Conservation (phyloP, 1,140 invertebrate species). For the Aphaenogaster ashmeadi region DNA sequence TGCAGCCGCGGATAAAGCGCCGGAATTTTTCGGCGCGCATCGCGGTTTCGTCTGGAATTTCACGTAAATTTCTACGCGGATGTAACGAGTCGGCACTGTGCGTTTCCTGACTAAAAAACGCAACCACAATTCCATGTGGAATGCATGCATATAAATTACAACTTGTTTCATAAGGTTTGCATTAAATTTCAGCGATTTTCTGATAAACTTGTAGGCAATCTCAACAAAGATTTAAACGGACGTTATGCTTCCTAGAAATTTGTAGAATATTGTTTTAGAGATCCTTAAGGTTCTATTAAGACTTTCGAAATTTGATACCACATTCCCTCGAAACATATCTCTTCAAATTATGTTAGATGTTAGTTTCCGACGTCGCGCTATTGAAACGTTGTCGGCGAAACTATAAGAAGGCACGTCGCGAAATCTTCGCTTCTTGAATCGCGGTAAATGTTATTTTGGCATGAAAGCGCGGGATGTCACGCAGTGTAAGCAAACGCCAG, state of each 20-base stretch:
- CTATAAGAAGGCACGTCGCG: not conserved
- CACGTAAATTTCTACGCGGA: conserved; percentile 46
- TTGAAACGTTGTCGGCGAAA: conserved; percentile 31
- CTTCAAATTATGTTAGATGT: not conserved
- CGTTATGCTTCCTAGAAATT: not conserved
- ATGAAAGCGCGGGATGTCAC: not conserved
- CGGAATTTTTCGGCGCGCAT: conserved; percentile 55
- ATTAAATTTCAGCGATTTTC: not conserved
- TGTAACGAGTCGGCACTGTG: conserved; percentile 31
- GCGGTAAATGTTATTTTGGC: conserved; percentile 7
- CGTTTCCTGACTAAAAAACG: conserved; percentile 31
- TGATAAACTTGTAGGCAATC: not conserved
- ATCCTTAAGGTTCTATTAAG: conserved; percentile 13
- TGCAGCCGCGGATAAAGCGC: conserved; percentile 43
- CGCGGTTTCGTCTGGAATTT: conserved; percentile 48
- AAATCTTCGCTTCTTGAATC: conserved; percentile 22
- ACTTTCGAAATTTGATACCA: not conserved
- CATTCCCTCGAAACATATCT: not conserved
- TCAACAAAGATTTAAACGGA: not conserved
- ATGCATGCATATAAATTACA: conserved; percentile 22
- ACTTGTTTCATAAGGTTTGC: conserved; percentile 16
- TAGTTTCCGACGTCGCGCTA: not conserved
- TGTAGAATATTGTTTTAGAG: not conserved
- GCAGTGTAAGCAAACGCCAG: not conserved
- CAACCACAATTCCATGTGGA: not conserved